Conservation (phyloP, 2,113 vertebrate species). For the Urocolius indicus region DNA sequence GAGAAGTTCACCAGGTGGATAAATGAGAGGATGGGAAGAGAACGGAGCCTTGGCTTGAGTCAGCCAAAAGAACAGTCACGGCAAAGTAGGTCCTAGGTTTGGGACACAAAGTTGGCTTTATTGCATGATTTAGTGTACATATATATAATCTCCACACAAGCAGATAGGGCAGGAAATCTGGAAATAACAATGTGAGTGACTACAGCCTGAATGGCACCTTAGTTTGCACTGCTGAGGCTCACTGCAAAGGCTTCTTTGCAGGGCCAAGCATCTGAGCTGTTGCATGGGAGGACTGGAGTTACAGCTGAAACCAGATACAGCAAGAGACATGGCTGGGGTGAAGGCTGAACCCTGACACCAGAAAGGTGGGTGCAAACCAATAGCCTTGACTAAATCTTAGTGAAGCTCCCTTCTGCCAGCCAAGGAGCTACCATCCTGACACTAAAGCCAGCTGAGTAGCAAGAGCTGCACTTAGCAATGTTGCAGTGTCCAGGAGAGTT, state of each 20-base stretch:
- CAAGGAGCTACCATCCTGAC: not conserved
- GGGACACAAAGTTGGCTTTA: slow-evolving; percentile 12
- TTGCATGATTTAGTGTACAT: slow-evolving; percentile 14
- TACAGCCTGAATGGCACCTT: fast-evolving
- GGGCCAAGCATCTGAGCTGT: fast-evolving
- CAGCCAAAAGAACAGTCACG: not conserved
- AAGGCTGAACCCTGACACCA: not conserved
- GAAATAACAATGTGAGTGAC: not conserved
- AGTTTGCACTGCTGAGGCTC: not conserved
- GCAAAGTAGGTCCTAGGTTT: not conserved
- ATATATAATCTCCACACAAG: not conserved
- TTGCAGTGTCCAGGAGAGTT: fast-evolving
- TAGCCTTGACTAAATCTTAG: too few relatives aligned
- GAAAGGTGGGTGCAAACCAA: not conserved
- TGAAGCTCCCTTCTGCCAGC: not conserved
- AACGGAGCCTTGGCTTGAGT: fast-evolving
- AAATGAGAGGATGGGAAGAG: not conserved
- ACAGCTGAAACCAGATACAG: not conserved
- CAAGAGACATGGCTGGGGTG: not conserved
- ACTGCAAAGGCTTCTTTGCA: not conserved
- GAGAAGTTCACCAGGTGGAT: not conserved
- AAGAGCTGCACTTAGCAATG: not conserved
- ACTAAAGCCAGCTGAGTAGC: not conserved
- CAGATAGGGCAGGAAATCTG: not conserved
- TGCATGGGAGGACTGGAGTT: not conserved